Evolutionary conservation across 2,888 invertebrate genomes (phyloP).

Genomic region (Chrysodeixis includens): DNA sequence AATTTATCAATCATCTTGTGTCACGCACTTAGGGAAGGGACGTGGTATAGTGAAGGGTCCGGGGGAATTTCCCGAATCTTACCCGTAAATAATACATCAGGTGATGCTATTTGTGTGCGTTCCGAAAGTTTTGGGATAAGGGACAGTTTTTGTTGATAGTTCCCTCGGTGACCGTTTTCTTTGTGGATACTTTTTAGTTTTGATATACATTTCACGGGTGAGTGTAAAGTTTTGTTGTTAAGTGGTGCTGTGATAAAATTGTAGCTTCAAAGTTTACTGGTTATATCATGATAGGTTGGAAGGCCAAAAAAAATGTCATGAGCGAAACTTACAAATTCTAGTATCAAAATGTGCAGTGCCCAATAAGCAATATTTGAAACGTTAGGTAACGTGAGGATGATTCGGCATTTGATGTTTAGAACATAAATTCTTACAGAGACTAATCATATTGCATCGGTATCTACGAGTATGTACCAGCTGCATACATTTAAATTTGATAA

Average conservation of each 20-base stretch:
- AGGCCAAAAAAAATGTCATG: too few relatives aligned
- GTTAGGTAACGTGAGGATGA: too few relatives aligned
- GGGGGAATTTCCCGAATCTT: slow-evolving; percentile 31
- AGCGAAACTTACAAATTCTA: too few relatives aligned
- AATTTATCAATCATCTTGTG: slow-evolving; percentile 74
- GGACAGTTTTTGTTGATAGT: slow-evolving; percentile 26
- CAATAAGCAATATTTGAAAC: too few relatives aligned
- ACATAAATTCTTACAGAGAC: too few relatives aligned
- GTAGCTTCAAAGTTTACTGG: not conserved
- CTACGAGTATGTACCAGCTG: too few relatives aligned
- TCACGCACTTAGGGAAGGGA: slow-evolving; percentile 58
- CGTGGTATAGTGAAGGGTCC: slow-evolving; percentile 9
- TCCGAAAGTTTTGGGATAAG: slow-evolving; percentile 16
- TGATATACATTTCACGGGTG: not conserved
- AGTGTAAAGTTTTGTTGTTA: slow-evolving; percentile 1
- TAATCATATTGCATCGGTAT: too few relatives aligned
- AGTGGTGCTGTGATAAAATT: not conserved
- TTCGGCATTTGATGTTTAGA: too few relatives aligned
- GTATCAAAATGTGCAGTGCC: too few relatives aligned
- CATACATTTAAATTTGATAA: too few relatives aligned
- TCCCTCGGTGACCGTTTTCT: slow-evolving; percentile 7
- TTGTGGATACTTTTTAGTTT: slow-evolving; percentile 9
- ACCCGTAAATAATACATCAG: slow-evolving; percentile 56
- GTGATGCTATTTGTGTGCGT: slow-evolving; percentile 31
- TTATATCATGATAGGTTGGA: not conserved